A percentile compares a stretch with the other conserved stretches of the same genome.
phyloP scores from a whole-genome alignment of 2,888 invertebrate species.

The Napeogenes sylphis region DNA sequence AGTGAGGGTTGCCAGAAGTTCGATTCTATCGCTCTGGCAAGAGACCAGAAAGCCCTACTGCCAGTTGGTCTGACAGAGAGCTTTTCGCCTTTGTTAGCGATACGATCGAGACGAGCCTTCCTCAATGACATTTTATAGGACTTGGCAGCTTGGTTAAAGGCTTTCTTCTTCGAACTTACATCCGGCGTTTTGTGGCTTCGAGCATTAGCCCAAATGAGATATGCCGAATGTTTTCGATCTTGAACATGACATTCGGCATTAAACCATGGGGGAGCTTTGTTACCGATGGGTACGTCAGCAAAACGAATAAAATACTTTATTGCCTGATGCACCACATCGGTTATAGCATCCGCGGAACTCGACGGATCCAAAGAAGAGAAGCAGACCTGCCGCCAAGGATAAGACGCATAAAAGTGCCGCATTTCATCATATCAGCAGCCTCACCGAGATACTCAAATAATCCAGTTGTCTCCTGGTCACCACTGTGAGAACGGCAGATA shows the following conservation, averaged over 20 bases:
- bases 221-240: constrained; percentile 17
- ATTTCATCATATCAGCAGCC: too few species aligned
- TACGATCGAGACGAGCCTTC: too few species aligned
- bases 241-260: constrained; percentile 13
- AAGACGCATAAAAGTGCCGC: constrained; percentile 29
- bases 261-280: constrained; percentile 23
- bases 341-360: constrained; percentile 10
- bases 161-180: constrained; percentile 9
- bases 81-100: too few species aligned
- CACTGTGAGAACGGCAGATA: too few species aligned
- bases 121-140: too few species aligned
- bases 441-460: too few species aligned
- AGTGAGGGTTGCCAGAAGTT: too few species aligned
- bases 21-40: too few species aligned
- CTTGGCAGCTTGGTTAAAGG: constrained; percentile 10
- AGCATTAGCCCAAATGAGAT: constrained; percentile 19
- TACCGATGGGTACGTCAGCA: constrained; percentile 12
- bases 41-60: too few species aligned
- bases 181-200: constrained; percentile 15
- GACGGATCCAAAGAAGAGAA: constrained; percentile 19
- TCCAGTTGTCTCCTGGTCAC: too few species aligned
- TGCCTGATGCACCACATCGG: constrained; percentile 17
- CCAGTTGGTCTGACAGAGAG: too few species aligned
- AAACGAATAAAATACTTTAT: constrained; percentile 24
- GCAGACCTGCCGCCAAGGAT: constrained; percentile 22